Conservation (phyloP, 2,797 vertebrate genomes). For the Jordanella pulchra region DNA sequence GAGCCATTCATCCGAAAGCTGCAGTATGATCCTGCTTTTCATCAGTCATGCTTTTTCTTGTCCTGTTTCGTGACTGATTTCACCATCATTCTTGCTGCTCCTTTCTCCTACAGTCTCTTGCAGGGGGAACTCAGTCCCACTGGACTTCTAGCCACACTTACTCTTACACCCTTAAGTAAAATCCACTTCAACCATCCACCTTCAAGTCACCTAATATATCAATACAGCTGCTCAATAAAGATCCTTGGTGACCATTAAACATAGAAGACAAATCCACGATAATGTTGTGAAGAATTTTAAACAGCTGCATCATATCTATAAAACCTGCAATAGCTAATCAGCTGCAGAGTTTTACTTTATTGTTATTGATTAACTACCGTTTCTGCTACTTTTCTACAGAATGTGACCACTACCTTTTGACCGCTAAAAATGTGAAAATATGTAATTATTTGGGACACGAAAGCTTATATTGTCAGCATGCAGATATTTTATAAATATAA, state of each 20-base stretch:
- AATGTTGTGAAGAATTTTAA: not conserved
- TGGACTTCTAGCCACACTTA: not conserved
- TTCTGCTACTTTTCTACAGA: not conserved
- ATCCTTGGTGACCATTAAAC: not conserved
- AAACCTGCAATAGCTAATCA: not conserved
- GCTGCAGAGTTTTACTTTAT: not conserved
- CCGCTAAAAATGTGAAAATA: not conserved
- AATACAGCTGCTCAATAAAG: not conserved
- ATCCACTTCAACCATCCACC: not conserved
- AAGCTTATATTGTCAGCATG: not conserved
- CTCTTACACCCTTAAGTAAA: not conserved
- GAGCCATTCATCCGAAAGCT: slow-evolving; percentile 49
- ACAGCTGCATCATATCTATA: not conserved
- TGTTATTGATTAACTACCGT: not conserved
- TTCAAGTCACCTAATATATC: not conserved
- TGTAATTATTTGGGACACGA: not conserved
- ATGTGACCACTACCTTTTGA: not conserved
- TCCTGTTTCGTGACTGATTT: slow-evolving; percentile 47
- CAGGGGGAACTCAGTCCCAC: not conserved
- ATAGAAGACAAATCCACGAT: not conserved
- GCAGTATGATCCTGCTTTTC: slow-evolving; percentile 46
- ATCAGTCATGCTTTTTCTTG: slow-evolving; percentile 45
- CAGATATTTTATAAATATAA: not conserved
- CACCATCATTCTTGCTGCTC: slow-evolving; percentile 33
- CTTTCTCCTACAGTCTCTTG: not conserved